Base-by-base conservation (phyloP, 2,797 vertebrate genomes). In the Heliangelus exortis region DNA sequence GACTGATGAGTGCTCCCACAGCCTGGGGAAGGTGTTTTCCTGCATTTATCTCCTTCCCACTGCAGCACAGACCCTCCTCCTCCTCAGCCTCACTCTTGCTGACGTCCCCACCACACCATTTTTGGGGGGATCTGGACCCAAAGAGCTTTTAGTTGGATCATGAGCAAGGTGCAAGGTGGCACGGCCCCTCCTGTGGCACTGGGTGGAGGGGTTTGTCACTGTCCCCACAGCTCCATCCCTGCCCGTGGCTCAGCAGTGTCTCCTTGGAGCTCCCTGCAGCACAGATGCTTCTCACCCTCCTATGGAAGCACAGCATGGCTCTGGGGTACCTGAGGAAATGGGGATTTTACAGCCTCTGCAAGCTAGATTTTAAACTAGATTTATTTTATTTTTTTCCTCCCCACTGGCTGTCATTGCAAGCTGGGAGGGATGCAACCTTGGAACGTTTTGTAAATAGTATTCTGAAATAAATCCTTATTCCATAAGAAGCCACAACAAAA, bases 91-190 rank as follows among this genome's bases (percentile, higher is more conserved):
- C 33, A 48, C 28, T 0, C 1, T 75, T 87, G 89, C 7, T 10
- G 54, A 0, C 7, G 7, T 16, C 50, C n/a, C 2, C 0, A 1
- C 9, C 5, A 0, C 0, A 2, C 9, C 5, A 0, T 7, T 10
- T 10, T 0, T 41, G 15, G 67, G 55, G 29, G 28, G 22, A 36
- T 13, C 58, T 48, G 90, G 13, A 28, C 61, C 39, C 0, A 0
- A 29, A 1, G 51, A 59, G 65, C 26, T 73, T 76, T 12, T 10
- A 18, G 28, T 21, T 0, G 2, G 75, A 5, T 0, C 51, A 15
- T 2, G 69, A 26, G 19, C 48, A 15, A 1, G 28, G 26, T 28
- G 21, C 0, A 4, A 0, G 0, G n/a, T 26, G 61, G 22, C n/a
- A 15, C 55, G 31, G 63, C 39, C 53, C 36, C 21, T 10, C 55